These are phyloP conservation scores for Molossus alvarezi DNA, from an alignment of 2,797 vertebrate species.

Conservation along the genomic window DNA sequence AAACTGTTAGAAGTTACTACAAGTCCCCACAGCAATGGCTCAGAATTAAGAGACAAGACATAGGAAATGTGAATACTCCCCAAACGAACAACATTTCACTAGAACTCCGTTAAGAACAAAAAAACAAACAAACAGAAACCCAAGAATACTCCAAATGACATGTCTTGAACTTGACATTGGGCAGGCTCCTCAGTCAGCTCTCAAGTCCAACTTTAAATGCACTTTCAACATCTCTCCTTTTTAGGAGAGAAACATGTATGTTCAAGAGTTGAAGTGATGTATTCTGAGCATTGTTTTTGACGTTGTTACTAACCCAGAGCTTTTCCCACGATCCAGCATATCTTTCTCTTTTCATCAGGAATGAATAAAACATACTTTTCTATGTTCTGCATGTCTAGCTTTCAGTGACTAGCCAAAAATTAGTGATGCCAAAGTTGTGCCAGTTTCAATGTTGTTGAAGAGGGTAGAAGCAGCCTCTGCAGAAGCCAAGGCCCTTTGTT, in stretches of 20 bases:
- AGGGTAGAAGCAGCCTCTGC: neutral
- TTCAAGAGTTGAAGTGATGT: neutral
- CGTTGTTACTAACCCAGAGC: neutral
- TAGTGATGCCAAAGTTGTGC: neutral
- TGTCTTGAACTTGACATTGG: neutral
- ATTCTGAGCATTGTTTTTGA: neutral
- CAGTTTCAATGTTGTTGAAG: neutral
- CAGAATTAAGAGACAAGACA: neutral
- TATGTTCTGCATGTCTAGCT: neutral
- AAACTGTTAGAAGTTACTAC: neutral
- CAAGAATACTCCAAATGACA: neutral
- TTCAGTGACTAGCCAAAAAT: neutral
- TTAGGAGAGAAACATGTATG: neutral
- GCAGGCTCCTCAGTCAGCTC: neutral
- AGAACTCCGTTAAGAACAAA: neutral
- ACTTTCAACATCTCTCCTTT: neutral
- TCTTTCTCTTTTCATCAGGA: neutral
- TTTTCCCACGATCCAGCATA: slow-evolving; percentile 25
- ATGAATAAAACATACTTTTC: slow-evolving; percentile 7
- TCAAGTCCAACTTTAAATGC: neutral
- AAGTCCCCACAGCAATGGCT: neutral
- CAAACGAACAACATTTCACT: neutral
- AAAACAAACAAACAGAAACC: neutral
- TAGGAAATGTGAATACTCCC: neutral
- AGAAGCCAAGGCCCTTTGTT: neutral